Conservation (phyloP, 2,888 invertebrate genomes). For the Lasioglossum leucozonium region DNA sequence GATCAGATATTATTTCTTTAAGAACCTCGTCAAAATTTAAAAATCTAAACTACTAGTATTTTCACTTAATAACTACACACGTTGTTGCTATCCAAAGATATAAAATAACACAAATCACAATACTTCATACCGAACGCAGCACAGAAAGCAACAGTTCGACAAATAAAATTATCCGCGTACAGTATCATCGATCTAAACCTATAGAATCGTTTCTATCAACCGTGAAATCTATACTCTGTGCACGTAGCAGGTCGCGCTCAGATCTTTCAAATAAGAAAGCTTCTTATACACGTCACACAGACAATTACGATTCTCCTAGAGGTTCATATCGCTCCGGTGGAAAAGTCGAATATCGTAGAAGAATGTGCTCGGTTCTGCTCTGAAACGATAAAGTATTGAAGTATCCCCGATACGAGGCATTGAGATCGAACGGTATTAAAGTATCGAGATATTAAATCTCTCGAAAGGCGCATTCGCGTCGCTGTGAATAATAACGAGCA, state of each 20-base stretch:
- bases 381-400: constrained; percentile 7
- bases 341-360: not conserved
- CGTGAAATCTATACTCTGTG: not conserved
- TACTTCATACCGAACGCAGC: not conserved
- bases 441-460: constrained; percentile 5
- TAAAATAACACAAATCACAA: no score
- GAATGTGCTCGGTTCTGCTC: not conserved
- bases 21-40: no score
- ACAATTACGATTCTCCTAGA: not conserved
- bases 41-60: no score
- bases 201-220: not conserved
- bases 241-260: not conserved
- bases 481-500: constrained; percentile 8
- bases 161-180: not conserved
- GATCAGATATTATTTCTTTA: no score
- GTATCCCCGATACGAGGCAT: not conserved
- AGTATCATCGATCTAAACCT: not conserved
- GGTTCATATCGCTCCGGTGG: not conserved
- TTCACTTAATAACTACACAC: no score
- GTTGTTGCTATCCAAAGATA: no score
- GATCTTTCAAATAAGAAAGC: not conserved
- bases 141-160: not conserved
- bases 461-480: not conserved
- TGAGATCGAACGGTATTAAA: not conserved
- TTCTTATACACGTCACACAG: not conserved